These are phyloP conservation scores for Etheostoma spectabile DNA, from an alignment of 2,113 vertebrate genomes.

Conservation along the genomic window DNA sequence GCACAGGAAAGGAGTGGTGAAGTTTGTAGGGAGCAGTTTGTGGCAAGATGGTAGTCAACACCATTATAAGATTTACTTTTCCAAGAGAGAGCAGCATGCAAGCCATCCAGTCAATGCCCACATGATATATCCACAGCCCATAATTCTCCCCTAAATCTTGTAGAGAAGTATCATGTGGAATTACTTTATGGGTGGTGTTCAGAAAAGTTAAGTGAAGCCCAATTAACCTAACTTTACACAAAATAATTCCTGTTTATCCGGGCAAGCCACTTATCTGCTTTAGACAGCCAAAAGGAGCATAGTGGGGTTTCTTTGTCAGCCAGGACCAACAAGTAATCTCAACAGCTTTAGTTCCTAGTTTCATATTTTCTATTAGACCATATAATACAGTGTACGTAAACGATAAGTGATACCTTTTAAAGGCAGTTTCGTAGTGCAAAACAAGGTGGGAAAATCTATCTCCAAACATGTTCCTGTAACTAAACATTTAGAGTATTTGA, in stretches of 20 bases:
- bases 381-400: background rate
- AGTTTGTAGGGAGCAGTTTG: constrained; percentile 59
- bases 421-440: background rate
- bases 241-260: constrained; percentile 62
- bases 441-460: background rate
- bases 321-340: constrained; percentile 33
- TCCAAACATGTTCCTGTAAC: background rate
- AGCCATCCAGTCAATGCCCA: constrained; percentile 35
- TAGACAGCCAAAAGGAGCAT: constrained; percentile 26
- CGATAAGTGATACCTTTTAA: background rate
- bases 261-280: constrained; percentile 59
- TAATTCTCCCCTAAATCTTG: constrained; percentile 31
- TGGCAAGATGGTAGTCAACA: constrained; percentile 60
- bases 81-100: constrained; percentile 14
- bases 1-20: constrained; percentile 9
- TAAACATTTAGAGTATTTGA: background rate
- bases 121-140: constrained; percentile 48
- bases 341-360: constrained; percentile 9
- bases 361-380: background rate
- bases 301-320: constrained; percentile 1
- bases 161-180: constrained; percentile 21
- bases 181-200: constrained; percentile 25
- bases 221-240: constrained; percentile 60
- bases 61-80: constrained; percentile 54
- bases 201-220: constrained; percentile 52